Evolutionary conservation across 1,140 invertebrate species (phyloP).

Genomic region (Diorhabda sublineata): DNA sequence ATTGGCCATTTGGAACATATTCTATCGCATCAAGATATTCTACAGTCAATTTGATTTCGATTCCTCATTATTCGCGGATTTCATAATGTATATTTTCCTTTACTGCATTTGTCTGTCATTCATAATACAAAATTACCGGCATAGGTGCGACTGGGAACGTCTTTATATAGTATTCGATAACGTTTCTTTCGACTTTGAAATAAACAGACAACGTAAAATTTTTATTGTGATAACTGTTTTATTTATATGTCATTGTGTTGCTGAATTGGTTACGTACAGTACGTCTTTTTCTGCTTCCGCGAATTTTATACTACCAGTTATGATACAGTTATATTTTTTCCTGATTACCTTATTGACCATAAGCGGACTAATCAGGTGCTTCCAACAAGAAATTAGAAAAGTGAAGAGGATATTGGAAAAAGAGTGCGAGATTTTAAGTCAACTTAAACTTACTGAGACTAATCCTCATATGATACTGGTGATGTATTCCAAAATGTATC

Average conservation of each 20-base stretch:
- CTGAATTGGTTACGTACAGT: neutral
- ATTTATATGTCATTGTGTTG: neutral
- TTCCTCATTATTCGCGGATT: neutral
- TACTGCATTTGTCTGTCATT: neutral
- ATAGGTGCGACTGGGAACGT: neutral
- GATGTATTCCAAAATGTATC: neutral
- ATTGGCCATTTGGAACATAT: too few species aligned
- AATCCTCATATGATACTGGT: slow-evolving; percentile 15
- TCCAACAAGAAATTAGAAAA: neutral
- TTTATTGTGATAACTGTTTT: neutral
- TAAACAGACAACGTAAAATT: neutral
- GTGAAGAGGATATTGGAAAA: slow-evolving; percentile 5
- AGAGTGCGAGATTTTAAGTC: slow-evolving; percentile 5
- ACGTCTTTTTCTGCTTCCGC: neutral
- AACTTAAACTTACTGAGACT: slow-evolving; percentile 5
- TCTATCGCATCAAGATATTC: neutral
- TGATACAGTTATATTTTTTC: neutral
- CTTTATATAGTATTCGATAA: neutral
- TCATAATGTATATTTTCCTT: neutral
- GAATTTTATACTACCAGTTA: neutral
- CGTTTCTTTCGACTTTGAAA: neutral
- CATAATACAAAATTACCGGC: neutral
- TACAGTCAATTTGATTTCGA: neutral
- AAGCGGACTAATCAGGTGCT: slow-evolving; percentile 8
- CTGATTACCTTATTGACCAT: slow-evolving; percentile 16